Conservation (phyloP, 2,888 invertebrate species). For the Ceratothoa steindachneri region DNA sequence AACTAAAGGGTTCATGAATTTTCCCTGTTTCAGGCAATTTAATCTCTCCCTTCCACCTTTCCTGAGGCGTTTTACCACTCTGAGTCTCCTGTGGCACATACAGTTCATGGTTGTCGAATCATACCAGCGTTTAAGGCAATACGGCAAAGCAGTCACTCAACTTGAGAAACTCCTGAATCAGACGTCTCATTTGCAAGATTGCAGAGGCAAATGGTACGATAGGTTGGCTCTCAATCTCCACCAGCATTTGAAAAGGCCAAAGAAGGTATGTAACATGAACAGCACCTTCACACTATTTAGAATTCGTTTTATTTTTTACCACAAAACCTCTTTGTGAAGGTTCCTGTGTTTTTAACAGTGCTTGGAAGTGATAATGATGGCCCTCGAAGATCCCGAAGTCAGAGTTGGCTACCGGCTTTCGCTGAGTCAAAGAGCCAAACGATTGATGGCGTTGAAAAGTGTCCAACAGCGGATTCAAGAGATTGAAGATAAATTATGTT, state of each 20-base stretch:
- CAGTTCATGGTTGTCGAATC: slow-evolving; percentile 55
- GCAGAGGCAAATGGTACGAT: slow-evolving; percentile 60
- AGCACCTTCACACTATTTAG: too few species aligned
- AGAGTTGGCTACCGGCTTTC: slow-evolving; percentile 54
- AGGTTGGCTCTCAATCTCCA: slow-evolving; percentile 63
- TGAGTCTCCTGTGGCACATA: slow-evolving; percentile 55
- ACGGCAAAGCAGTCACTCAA: slow-evolving; percentile 57
- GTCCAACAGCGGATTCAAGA: slow-evolving; percentile 44
- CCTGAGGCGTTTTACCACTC: slow-evolving; percentile 59
- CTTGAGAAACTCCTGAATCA: slow-evolving; percentile 59
- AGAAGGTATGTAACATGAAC: slow-evolving; percentile 22
- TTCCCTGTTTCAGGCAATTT: too few species aligned
- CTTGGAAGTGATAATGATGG: slow-evolving; percentile 52
- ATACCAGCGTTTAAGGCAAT: slow-evolving; percentile 55
- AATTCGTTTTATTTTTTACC: too few species aligned
- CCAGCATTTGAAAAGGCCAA: slow-evolving; percentile 56
- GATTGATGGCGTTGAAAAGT: slow-evolving; percentile 51
- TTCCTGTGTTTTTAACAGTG: too few species aligned
- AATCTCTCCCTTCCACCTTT: slow-evolving; percentile 44
- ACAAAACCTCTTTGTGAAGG: too few species aligned
- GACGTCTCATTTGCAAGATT: slow-evolving; percentile 55
- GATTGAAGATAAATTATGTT: not conserved
- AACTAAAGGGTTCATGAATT: too few species aligned
- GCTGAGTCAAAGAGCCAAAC: slow-evolving; percentile 53
- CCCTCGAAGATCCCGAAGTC: slow-evolving; percentile 53